A percentile compares a stretch with the other conserved stretches of the same genome.
Evolutionary conservation across 2,797 vertebrate species (phyloP).

Genomic region (Botia kubotai): DNA sequence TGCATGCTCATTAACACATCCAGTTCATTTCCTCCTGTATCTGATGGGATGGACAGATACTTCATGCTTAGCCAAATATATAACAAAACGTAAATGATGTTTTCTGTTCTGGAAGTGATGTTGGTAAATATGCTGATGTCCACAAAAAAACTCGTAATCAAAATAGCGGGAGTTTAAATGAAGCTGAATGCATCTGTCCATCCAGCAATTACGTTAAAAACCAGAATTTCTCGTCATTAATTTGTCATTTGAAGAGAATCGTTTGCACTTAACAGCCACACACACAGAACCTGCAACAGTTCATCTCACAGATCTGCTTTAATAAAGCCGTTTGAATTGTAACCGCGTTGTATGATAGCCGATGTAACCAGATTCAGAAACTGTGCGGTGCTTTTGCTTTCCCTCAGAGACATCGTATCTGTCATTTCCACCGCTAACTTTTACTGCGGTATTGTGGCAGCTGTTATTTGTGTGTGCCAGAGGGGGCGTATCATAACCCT

Average conservation of each 20-base stretch:
- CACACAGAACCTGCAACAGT: neutral
- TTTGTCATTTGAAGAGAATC: too few relatives aligned
- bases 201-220: too few relatives aligned
- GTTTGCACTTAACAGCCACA: too few relatives aligned
- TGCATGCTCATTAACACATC: neutral
- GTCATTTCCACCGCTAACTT: slow-evolving; percentile 6
- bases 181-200: too few relatives aligned
- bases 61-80: slow-evolving; percentile 36
- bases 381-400: neutral
- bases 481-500: slow-evolving; percentile 5
- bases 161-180: too few relatives aligned
- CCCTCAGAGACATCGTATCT: slow-evolving; percentile 24
- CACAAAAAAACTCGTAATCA: too few relatives aligned
- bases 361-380: slow-evolving; percentile 30
- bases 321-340: neutral
- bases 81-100: neutral
- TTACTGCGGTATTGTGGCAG: slow-evolving; percentile 11
- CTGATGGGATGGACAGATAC: slow-evolving; percentile 1
- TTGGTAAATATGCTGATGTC: too few relatives aligned
- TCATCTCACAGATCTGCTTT: neutral
- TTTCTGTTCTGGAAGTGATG: neutral
- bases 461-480: slow-evolving; percentile 28
- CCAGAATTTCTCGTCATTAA: too few relatives aligned
- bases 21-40: slow-evolving; percentile 1
- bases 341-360: neutral